These are phyloP conservation scores for Sicus ferrugineus DNA, from an alignment of 2,888 invertebrate species.

Conservation along the genomic window DNA sequence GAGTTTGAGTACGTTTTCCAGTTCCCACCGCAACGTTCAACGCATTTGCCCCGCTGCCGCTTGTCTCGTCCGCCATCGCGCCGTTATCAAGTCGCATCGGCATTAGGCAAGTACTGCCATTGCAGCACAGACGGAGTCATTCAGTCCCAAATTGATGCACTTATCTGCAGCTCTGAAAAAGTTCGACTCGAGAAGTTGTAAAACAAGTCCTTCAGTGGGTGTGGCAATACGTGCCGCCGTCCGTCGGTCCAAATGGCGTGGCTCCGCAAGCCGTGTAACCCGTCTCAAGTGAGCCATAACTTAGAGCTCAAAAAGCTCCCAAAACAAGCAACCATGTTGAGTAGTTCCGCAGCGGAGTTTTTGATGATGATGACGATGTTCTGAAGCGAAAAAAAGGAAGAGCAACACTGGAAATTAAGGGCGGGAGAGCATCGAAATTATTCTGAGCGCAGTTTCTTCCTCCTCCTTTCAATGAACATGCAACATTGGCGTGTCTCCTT, in stretches of 20 bases:
- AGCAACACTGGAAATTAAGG: not conserved
- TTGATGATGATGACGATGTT: slow-evolving; percentile 4
- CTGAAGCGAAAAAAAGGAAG: no score
- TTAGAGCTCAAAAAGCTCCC: not conserved
- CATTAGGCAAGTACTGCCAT: no score
- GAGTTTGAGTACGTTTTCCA: not conserved
- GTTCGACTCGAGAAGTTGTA: slow-evolving; percentile 21
- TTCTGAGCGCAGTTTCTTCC: no score
- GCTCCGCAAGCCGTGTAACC: not conserved
- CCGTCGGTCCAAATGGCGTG: not conserved
- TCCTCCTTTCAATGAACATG: no score
- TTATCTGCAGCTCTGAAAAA: slow-evolving; percentile 25
- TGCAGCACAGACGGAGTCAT: slow-evolving; percentile 13
- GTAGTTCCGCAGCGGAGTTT: slow-evolving; percentile 21
- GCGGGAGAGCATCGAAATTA: slow-evolving; percentile 18
- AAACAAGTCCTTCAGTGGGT: not conserved
- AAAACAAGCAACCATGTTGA: slow-evolving; percentile 24
- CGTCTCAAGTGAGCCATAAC: slow-evolving; percentile 33
- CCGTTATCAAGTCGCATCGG: no score
- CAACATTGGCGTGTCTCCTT: slow-evolving; percentile 1
- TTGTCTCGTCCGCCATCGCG: not conserved
- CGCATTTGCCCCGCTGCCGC: no score
- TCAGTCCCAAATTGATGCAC: slow-evolving; percentile 34
- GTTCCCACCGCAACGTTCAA: no score
- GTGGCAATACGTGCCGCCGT: slow-evolving; percentile 2